phyloP scores from a whole-genome alignment of 1,140 invertebrate species.

The Calephelis nemesis region DNA sequence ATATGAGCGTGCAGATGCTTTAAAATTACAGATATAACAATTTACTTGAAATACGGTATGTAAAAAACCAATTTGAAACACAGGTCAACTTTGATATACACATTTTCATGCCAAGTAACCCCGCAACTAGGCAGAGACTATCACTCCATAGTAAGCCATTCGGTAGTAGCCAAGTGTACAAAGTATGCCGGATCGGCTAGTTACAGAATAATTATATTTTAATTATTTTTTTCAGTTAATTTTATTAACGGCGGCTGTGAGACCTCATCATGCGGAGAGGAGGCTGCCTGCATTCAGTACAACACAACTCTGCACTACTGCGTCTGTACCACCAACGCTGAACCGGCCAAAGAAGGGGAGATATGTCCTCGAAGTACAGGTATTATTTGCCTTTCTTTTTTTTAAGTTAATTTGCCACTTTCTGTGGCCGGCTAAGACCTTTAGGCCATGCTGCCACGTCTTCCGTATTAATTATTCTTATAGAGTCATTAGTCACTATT shows the following conservation, averaged over 20 bases:
- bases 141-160: conserved; percentile 27
- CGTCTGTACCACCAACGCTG: conserved; percentile 83
- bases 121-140: too few species aligned
- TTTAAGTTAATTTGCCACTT: not conserved
- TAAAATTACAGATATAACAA: too few species aligned
- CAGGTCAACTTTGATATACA: too few species aligned
- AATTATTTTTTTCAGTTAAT: conserved; percentile 46
- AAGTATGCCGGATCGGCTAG: too few species aligned
- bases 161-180: too few species aligned
- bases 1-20: too few species aligned
- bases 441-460: too few species aligned
- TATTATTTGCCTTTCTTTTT: conserved; percentile 39
- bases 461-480: not conserved
- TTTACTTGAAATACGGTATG: too few species aligned
- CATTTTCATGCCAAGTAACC: too few species aligned
- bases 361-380: conserved; percentile 82
- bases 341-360: conserved; percentile 81
- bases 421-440: too few species aligned
- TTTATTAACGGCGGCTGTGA: conserved; percentile 69
- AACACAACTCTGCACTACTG: conserved; percentile 80
- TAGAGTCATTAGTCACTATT: too few species aligned
- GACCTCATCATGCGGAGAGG: conserved; percentile 79
- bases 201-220: not conserved
- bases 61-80: too few species aligned
- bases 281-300: conserved; percentile 81